Evolutionary conservation across 1,140 invertebrate species (phyloP).

Genomic region (Lysiphlebus fabarum): DNA sequence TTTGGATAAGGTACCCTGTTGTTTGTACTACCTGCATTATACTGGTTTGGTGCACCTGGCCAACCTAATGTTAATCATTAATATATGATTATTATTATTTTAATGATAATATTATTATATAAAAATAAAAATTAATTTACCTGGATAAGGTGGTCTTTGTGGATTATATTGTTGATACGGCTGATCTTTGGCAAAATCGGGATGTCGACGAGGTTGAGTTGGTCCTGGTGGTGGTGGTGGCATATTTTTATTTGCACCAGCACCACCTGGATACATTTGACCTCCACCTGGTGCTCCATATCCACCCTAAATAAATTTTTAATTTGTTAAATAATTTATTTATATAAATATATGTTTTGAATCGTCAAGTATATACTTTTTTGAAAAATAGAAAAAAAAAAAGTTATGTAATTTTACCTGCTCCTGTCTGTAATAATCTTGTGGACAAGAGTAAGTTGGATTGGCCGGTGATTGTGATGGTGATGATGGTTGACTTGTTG

Average conservation of each 20-base stretch:
- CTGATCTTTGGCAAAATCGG: slow-evolving; percentile 80
- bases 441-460: slow-evolving; percentile 49
- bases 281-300: slow-evolving; percentile 44
- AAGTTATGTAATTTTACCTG: slow-evolving; percentile 46
- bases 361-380: too few species aligned
- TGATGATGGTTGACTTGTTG: slow-evolving; percentile 43
- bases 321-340: too few species aligned
- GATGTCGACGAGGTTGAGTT: slow-evolving; percentile 73
- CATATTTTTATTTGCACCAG: slow-evolving; percentile 61
- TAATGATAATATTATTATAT: background rate
- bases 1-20: slow-evolving; percentile 58
- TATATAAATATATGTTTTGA: too few species aligned
- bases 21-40: slow-evolving; percentile 49
- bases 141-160: slow-evolving; percentile 57
- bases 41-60: slow-evolving; percentile 58
- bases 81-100: too few species aligned
- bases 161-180: slow-evolving; percentile 64
- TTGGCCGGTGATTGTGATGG: slow-evolving; percentile 45
- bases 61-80: slow-evolving; percentile 58
- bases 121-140: slow-evolving; percentile 10
- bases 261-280: slow-evolving; percentile 45
- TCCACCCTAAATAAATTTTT: slow-evolving; percentile 32
- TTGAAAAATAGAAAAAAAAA: too few species aligned
- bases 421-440: slow-evolving; percentile 53
- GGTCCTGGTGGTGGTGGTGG: slow-evolving; percentile 64